These are phyloP conservation scores for Scomber japonicus DNA, from an alignment of 2,113 vertebrate species.

Conservation along the genomic window DNA sequence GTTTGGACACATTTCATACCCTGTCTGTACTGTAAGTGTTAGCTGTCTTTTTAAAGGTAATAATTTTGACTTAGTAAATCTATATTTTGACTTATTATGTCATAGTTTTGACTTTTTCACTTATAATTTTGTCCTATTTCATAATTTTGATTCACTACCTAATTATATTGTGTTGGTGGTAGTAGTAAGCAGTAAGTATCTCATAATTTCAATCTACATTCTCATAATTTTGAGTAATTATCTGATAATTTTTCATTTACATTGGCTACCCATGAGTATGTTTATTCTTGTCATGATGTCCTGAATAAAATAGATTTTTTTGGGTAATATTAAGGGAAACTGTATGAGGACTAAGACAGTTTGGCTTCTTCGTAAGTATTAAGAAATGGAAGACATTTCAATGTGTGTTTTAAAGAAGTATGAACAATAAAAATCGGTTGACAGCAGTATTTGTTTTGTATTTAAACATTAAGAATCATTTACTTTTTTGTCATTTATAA, in stretches of 20 bases:
- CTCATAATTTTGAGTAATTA: not conserved
- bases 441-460: not conserved
- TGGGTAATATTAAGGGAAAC: not conserved
- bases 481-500: not conserved
- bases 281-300: not conserved
- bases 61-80: not conserved
- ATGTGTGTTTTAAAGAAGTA: not conserved
- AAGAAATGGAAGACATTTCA: not conserved
- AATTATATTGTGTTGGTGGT: not conserved
- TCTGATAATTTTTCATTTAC: not conserved
- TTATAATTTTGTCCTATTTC: not conserved
- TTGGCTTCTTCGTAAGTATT: not conserved
- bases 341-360: no score
- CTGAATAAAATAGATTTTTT: not conserved
- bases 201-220: not conserved
- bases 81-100: not conserved
- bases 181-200: no score
- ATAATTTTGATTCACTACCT: not conserved
- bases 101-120: not conserved
- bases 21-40: no score
- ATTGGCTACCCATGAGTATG: not conserved
- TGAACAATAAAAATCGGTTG: not conserved
- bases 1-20: not conserved
- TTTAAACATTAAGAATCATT: not conserved
- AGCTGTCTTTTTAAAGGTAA: no score